A percentile compares a stretch with the other conserved stretches of the same genome.
These are phyloP conservation scores for Rhinichthys osculus DNA, from an alignment of 2,797 vertebrate genomes.

Conservation along the genomic window DNA sequence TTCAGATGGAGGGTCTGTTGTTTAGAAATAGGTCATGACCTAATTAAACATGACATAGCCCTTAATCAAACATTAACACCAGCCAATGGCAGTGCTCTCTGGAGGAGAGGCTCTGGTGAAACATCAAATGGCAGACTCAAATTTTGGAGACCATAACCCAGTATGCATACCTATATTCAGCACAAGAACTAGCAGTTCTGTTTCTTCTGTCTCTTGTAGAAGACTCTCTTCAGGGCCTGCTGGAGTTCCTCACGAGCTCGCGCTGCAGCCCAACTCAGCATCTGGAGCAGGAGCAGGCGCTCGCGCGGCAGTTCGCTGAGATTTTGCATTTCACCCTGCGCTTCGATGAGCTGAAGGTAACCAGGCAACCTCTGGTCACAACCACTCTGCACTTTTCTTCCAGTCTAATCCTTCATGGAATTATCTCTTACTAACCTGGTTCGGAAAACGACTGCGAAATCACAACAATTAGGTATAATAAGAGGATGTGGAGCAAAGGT, in stretches of 20 bases:
- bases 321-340: constrained; percentile 97
- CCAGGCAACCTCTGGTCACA: not conserved
- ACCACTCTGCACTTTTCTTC: not conserved
- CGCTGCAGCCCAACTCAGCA: constrained; percentile 91
- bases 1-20: constrained; percentile 16
- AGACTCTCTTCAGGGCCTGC: constrained; percentile 85
- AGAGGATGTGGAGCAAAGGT: not conserved
- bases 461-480: not conserved
- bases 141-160: not conserved
- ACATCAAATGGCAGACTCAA: constrained; percentile 13
- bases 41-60: constrained; percentile 56
- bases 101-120: constrained; percentile 34
- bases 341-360: constrained; percentile 97
- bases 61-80: constrained; percentile 57
- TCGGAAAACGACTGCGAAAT: not conserved
- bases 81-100: constrained; percentile 47
- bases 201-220: constrained; percentile 73
- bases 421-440: not conserved
- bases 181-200: not conserved
- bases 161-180: not conserved
- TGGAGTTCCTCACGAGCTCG: constrained; percentile 87
- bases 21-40: constrained; percentile 53
- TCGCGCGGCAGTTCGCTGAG: constrained; percentile 97
- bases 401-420: not conserved
- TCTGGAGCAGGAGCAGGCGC: constrained; percentile 97